Evolutionary conservation across 1,140 invertebrate species (phyloP), one percentile per base, ranked within the genome.

Genomic region (Neuroterus valhalla): DNA sequence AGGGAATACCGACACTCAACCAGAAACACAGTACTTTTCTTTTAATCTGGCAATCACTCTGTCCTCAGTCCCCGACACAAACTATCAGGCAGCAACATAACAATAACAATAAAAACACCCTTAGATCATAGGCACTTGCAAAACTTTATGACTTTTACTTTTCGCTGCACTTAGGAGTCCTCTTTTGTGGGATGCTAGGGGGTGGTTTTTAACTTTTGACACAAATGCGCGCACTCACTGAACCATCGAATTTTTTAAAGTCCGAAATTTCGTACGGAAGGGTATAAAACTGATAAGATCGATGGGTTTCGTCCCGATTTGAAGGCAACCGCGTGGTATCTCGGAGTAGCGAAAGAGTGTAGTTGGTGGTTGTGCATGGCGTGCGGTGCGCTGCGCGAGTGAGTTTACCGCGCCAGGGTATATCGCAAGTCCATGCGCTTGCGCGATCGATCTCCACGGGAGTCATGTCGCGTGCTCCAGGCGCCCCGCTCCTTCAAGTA

Each of bases 311-410:
- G 74, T 76, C 75, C 74, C 74, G 42, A 45, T 74, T 74, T 52
- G 44, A 21, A 31, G 43, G 44, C 77, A 82, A 86, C 84, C 87
- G 87, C 87, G 87, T 89, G 87, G 87, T 76, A 80, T 81, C 82
- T 81, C 79, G 84, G 77, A 78, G 82, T 67, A 70, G 81, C 73
- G 75, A 84, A 81, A 78, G 82, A 83, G 80, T 85, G 77, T 75
- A 74, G 79, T 80, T 81, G 78, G 83, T 83, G 86, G 81, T 85
- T 86, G 87, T 87, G 87, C 89, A 86, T 89, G 85, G 84, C 88
- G 84, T 89, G 88, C 89, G 81, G 86, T 88, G 83, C 89, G 86
- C 86, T 88, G 87, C 88, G 86, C 89, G 88, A 90, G 87, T 90
- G 88, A 89, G 86, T 89, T 88, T 85, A 79, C 83, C 86, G 84